Percentiles rank a stretch among this genome's conserved stretches.
These are phyloP conservation scores for Parazoanthus swiftii DNA, from an alignment of 92 coral and sea anemone species.

Conservation along the genomic window DNA sequence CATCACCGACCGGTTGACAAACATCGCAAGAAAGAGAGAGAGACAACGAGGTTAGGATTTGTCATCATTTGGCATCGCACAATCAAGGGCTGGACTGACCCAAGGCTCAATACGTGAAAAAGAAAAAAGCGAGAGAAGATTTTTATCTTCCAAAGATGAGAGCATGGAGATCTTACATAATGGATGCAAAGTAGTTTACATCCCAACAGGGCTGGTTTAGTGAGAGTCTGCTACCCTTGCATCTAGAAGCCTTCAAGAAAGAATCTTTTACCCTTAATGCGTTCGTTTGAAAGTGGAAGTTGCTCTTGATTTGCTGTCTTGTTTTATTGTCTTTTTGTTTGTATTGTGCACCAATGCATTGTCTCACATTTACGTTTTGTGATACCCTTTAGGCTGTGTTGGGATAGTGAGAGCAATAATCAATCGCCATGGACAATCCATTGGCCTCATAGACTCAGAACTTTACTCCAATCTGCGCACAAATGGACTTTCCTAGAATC, in stretches of 20 bases:
- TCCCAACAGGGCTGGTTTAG: conserved; percentile 8
- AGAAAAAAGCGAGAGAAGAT: neutral
- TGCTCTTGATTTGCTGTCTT: conserved; percentile 20
- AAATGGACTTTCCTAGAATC: conserved; percentile 44
- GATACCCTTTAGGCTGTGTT: conserved; percentile 64
- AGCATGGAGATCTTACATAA: conserved; percentile 12
- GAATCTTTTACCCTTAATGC: neutral
- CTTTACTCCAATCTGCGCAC: conserved; percentile 36
- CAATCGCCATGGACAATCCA: conserved; percentile 49
- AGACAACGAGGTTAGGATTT: conserved; percentile 83
- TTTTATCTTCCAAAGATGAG: conserved; percentile 23
- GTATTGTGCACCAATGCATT: conserved; percentile 17
- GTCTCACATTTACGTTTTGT: conserved; percentile 58
- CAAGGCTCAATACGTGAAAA: conserved; percentile 19
- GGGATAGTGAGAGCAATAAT: conserved; percentile 51
- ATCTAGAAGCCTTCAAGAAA: conserved; percentile 34
- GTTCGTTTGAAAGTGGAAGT: conserved; percentile 22
- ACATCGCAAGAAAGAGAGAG: conserved; percentile 75
- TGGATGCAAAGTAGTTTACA: neutral
- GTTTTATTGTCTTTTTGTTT: conserved; percentile 36
- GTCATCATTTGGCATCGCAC: conserved; percentile 35
- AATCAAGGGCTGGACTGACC: conserved; percentile 34
- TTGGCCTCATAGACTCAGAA: conserved; percentile 45
- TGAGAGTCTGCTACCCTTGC: conserved; percentile 11
- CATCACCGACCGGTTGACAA: conserved; percentile 64